Evolutionary conservation across 2,113 vertebrate genomes (phyloP).

Genomic region (Anguilla japonica): DNA sequence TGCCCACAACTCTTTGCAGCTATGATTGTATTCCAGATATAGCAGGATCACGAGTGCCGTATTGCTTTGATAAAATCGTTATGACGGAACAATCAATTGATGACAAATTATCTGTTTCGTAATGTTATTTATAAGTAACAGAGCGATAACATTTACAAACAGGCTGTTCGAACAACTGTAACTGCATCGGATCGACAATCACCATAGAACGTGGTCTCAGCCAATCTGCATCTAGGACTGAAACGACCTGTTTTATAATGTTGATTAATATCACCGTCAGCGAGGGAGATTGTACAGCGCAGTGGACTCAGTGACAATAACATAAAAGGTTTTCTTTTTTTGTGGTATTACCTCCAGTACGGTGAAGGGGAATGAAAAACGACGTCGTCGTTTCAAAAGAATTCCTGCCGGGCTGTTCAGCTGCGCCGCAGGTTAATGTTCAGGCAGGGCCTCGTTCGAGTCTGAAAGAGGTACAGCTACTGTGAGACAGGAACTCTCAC

Average conservation of each 20-base stretch:
- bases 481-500: not conserved
- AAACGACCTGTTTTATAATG: not conserved
- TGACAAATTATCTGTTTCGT: no score
- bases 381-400: constrained; percentile 45
- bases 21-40: no score
- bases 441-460: constrained; percentile 41
- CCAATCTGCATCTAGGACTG: no score
- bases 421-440: not conserved
- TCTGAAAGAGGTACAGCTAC: constrained; percentile 51
- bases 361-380: constrained; percentile 8
- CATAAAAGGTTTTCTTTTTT: not conserved
- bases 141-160: no score
- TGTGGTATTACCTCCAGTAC: not conserved
- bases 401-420: constrained; percentile 62
- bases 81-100: no score
- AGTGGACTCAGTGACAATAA: not conserved
- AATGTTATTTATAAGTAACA: no score
- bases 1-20: no score
- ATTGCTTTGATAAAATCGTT: no score
- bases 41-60: no score
- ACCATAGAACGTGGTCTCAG: no score
- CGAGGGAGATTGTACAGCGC: not conserved
- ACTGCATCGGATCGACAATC: no score
- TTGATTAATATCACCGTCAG: not conserved
- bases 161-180: no score